phyloP scores from a whole-genome alignment of 2,797 vertebrate genomes.

The Halcyon chelicuti region DNA sequence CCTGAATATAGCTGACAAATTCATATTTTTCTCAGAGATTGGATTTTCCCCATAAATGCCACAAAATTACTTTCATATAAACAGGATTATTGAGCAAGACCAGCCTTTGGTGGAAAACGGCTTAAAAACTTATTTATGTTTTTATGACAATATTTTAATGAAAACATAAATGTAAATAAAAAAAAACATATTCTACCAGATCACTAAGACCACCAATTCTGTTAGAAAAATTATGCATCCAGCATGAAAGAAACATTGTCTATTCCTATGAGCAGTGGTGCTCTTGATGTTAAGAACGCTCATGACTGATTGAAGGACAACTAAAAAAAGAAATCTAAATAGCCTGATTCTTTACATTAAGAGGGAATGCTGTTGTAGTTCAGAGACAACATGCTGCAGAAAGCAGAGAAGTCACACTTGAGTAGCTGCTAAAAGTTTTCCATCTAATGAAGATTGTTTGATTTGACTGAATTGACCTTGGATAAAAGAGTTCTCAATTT shows the following conservation, averaged over 20 bases:
- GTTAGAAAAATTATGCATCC: background rate
- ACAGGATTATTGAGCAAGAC: background rate
- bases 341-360: background rate
- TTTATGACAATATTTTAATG: background rate
- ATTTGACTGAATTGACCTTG: background rate
- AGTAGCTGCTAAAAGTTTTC: background rate
- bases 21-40: background rate
- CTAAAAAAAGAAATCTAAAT: background rate
- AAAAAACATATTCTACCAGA: background rate
- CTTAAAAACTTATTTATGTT: background rate
- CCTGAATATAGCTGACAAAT: background rate
- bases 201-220: accelerated
- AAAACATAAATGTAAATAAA: background rate
- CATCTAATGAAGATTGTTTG: background rate
- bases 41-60: background rate
- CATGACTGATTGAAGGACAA: background rate
- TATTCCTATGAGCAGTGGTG: background rate
- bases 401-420: background rate
- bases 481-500: background rate
- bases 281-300: background rate
- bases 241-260: background rate
- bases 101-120: background rate
- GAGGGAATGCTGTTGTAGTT: background rate
- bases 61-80: background rate
- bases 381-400: background rate